Conservation (phyloP, 2,797 vertebrate species). For the Enteromius mattozi region DNA sequence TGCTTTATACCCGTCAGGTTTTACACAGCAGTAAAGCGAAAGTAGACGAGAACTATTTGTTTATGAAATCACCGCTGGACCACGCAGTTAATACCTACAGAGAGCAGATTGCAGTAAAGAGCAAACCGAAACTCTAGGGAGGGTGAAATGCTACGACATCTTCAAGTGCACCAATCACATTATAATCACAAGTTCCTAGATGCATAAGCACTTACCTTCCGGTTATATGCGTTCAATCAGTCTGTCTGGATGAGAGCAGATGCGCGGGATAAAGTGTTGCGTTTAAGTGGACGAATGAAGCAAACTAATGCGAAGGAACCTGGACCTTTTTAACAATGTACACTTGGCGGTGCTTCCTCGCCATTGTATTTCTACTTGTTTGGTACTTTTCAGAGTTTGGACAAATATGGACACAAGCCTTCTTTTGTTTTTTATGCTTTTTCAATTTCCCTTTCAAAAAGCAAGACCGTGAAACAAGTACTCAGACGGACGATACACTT, state of each 20-base stretch:
- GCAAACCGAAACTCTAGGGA: not conserved
- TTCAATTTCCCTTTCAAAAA: conserved; percentile 48
- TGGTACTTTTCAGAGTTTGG: conserved; percentile 75
- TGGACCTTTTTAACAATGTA: conserved; percentile 67
- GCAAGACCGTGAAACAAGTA: conserved; percentile 67
- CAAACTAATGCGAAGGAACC: not conserved
- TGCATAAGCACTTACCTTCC: conserved; percentile 19
- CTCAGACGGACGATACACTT: conserved; percentile 72
- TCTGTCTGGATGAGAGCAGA: not conserved
- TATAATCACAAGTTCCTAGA: not conserved
- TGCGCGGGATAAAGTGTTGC: not conserved
- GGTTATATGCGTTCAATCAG: not conserved
- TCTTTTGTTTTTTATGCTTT: conserved; percentile 65
- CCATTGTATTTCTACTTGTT: conserved; percentile 64
- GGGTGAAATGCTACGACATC: not conserved
- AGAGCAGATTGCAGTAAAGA: not conserved
- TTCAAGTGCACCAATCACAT: conserved; percentile 39
- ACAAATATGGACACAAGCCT: conserved; percentile 61
- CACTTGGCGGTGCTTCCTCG: conserved; percentile 66
- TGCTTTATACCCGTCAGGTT: not conserved
- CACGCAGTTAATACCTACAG: not conserved
- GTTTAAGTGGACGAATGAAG: not conserved
- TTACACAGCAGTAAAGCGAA: not conserved
- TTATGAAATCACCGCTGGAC: not conserved
- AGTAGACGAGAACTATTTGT: not conserved